Base-by-base conservation (phyloP, 2,888 invertebrate species). In the Gasteruption jaculator region DNA sequence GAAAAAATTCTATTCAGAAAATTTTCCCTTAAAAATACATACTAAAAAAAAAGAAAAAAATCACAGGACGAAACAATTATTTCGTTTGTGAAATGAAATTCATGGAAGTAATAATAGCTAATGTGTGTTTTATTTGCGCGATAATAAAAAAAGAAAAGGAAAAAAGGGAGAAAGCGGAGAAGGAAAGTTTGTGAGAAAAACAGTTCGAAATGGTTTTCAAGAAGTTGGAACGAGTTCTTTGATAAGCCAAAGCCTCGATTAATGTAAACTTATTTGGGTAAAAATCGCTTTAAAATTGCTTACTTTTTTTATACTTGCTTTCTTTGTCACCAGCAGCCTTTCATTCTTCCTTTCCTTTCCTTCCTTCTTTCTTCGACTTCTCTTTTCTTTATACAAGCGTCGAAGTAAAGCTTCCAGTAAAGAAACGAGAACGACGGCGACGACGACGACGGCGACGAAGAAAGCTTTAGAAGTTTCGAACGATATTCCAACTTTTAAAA, bases 401-500 rank as follows among this genome's bases (percentile, higher is more conserved):
- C 44, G 31, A 31, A 22, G 32, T 39, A 50, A 59, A 49, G 47
- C 50, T 39, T 26, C 41, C 48, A 46, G 49, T 45, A 45, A 48
- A 50, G 49, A 45, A 50, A 42, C 39, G 31, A 40, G 14, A 6
- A 33, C n/a, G n/a, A n/a, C n/a, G 30, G 26, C 11, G 37, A 2
- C 18, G 40, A 37, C 42, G 26, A 39, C 25, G 49, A 41, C 38
- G 53, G 47, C 16, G 20, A 33, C 46, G 29, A 38, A 43, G 35
- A 21, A 50, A 53, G 60, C 55, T 61, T 58, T 57, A 52, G 52
- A 61, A 61, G 53, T 61, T n/a, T 58, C 51, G 49, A 55, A 55
- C 60, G 61, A 62, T 62, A 65, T 63, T 67, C 61, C 58, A 63
- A 63, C 64, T 65, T 64, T 63, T 65, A 59, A 66, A 68, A 68